Conservation (phyloP, 2,797 vertebrate genomes). For the Podargus strigoides region DNA sequence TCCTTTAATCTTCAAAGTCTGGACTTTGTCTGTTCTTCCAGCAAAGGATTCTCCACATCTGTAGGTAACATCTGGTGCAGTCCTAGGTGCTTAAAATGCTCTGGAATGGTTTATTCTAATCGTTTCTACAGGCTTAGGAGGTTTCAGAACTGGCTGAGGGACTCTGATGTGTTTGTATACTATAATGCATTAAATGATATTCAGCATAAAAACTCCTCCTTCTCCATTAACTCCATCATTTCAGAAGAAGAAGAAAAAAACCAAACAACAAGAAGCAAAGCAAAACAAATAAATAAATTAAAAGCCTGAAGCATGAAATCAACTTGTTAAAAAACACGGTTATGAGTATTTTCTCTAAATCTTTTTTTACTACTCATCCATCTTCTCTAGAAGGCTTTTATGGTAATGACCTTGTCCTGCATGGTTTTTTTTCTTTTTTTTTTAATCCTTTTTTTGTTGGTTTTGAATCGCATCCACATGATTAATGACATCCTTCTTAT, state of each 20-base stretch:
- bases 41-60: neutral
- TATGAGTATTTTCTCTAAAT: neutral
- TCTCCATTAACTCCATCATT: neutral
- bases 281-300: neutral
- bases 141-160: accelerated
- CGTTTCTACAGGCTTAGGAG: neutral
- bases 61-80: neutral
- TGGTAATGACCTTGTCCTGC: neutral
- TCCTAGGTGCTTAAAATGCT: neutral
- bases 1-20: neutral
- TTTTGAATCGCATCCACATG: neutral
- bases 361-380: neutral
- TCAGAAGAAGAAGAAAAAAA: neutral
- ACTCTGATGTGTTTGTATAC: neutral
- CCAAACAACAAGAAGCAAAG: neutral
- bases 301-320: neutral
- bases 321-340: neutral
- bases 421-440: neutral
- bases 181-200: neutral
- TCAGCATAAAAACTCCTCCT: neutral
- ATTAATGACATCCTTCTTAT: neutral
- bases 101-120: neutral
- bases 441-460: neutral
- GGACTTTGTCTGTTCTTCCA: neutral
- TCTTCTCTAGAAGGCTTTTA: neutral